Conservation (phyloP, 2,113 vertebrate species). For the Pandion haliaetus region DNA sequence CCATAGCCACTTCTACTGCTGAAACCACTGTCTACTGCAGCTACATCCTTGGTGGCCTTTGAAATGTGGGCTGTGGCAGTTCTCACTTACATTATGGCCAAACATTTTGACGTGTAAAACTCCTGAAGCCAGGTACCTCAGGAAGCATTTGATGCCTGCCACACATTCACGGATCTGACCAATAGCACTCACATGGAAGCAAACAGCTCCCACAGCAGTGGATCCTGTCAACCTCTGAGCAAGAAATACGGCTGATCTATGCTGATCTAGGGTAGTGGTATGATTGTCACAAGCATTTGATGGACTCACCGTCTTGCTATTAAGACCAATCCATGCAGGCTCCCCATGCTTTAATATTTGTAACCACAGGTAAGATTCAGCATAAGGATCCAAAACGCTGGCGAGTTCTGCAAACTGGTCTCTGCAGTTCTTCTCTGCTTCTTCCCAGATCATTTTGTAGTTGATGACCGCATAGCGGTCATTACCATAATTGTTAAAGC, state of each 20-base stretch:
- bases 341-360: constrained; percentile 67
- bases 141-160: neutral
- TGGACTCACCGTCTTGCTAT: constrained; percentile 78
- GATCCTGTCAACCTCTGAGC: neutral
- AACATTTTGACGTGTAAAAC: neutral
- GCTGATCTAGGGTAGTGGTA: no score
- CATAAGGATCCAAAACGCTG: constrained; percentile 77
- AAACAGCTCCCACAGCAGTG: neutral
- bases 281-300: neutral
- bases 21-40: neutral
- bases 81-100: neutral
- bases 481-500: constrained; percentile 73
- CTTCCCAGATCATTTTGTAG: constrained; percentile 86
- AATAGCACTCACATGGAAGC: neutral
- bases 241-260: neutral
- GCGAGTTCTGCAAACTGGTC: constrained; percentile 82
- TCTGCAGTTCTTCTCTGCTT: constrained; percentile 83
- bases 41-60: neutral
- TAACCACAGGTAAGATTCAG: constrained; percentile 73
- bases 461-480: constrained; percentile 78
- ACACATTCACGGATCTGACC: neutral
- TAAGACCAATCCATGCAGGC: constrained; percentile 87
- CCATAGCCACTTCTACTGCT: neutral
- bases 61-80: neutral
- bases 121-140: neutral